These are phyloP conservation scores for Boleophthalmus pectinirostris DNA, from an alignment of 2,113 vertebrate species.

Conservation along the genomic window DNA sequence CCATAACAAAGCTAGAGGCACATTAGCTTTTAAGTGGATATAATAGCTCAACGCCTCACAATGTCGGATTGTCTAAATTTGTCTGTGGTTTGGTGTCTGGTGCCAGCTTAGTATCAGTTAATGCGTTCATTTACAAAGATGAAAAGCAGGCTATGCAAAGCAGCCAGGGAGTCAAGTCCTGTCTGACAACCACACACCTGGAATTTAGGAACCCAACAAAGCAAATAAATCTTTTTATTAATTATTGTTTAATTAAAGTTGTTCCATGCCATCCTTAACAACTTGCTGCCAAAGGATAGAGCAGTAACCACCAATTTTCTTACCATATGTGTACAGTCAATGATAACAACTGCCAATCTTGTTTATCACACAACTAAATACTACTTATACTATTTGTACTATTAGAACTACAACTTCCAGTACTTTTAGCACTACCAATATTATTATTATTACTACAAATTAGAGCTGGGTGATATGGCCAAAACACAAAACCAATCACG, in stretches of 20 bases:
- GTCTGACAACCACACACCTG: neutral
- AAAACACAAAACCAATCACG: too few species aligned
- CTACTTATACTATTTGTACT: neutral
- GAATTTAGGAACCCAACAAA: neutral
- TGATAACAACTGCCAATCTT: too few species aligned
- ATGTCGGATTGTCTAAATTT: constrained; percentile 10
- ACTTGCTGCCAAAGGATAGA: neutral
- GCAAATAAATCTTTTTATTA: neutral
- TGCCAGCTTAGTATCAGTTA: constrained; percentile 9
- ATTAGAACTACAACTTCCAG: neutral
- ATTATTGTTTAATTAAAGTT: neutral
- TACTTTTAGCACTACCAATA: too few species aligned
- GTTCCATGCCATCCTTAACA: neutral
- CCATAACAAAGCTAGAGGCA: constrained; percentile 6
- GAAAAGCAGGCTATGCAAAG: constrained; percentile 9
- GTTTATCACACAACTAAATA: neutral
- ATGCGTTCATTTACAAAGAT: constrained; percentile 6
- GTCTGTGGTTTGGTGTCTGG: constrained; percentile 4
- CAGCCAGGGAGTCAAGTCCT: neutral
- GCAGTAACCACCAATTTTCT: neutral
- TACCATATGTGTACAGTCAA: neutral
- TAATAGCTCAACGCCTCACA: neutral
- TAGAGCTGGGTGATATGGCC: too few species aligned
- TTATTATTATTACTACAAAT: too few species aligned
- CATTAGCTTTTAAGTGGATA: constrained; percentile 6